Base-by-base conservation (phyloP, 2,113 vertebrate genomes). In the Pangasianodon hypophthalmus region DNA sequence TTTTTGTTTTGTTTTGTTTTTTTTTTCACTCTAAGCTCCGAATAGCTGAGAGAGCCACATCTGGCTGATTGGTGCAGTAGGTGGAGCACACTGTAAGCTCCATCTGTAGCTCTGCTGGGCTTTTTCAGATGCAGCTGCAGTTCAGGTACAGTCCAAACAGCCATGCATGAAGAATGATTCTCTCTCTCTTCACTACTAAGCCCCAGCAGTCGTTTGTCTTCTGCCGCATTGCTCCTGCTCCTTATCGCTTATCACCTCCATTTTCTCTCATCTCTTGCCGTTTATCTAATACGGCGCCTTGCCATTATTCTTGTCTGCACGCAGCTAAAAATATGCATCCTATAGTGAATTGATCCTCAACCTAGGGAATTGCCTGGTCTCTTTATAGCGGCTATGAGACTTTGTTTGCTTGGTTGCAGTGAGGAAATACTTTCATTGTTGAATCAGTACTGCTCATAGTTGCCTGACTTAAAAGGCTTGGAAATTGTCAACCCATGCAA, bases 161-260 rank as follows among this genome's bases (percentile, higher is more conserved):
- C 83, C 90, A 71, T 79, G 77, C 90, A 79, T 82, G 89, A 92
- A 88, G 79, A 90, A 90, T 90, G 86, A 91, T 90, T 89, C 84
- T 85, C 79, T 54, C 73, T 48, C 83, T 58, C 71, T 52, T 87
- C 41, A 86, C 56, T 73, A 79, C 75, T 86, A 87, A 79, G 69
- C 91, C 91, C 54, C 92, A 92, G 86, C 85, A 91, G 83, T 88
- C 67, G 87, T 93, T 89, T 80, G 83, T 93, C 90, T 92, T 93
- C 87, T 54, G 75, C 67, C 87, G 87, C 80, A 89, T 91, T 85
- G 90, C 71, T 88, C 64, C 85, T 87, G 90, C 71, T 88, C 58
- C 87, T 87, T 92, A 88, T 92, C 90, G 91, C 91, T 92, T 92
- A 94, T 92, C 90, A 60, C 90, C 92, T 75, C 90, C 92, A 50